These are phyloP conservation scores for Laupala kohalensis DNA, from an alignment of 1,140 invertebrate genomes.

Conservation along the genomic window DNA sequence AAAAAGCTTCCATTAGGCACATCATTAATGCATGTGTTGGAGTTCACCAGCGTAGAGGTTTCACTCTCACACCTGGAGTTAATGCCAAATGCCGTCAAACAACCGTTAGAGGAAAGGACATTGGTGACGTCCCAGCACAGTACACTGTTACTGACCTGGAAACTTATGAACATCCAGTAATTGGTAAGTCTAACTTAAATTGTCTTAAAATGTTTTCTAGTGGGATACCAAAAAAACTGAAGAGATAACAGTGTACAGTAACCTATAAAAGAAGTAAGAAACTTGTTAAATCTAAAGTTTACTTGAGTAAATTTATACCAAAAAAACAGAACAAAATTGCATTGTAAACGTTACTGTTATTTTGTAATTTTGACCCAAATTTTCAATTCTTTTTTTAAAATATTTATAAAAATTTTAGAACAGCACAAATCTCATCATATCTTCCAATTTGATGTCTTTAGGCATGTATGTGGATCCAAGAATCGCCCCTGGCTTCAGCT, in stretches of 20 bases:
- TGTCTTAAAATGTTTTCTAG: no score
- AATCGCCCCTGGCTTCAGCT: constrained; percentile 57
- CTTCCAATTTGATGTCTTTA: constrained; percentile 24
- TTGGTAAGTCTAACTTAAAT: constrained; percentile 39
- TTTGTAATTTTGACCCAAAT: no score
- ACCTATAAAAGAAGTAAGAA: no score
- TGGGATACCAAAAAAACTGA: no score
- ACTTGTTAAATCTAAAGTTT: no score
- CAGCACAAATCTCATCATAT: neutral
- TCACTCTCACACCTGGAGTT: constrained; percentile 45
- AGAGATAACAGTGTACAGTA: no score
- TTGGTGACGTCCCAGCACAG: constrained; percentile 49
- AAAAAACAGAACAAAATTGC: neutral
- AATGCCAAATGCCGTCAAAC: constrained; percentile 41
- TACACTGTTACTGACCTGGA: constrained; percentile 53
- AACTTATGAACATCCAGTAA: constrained; percentile 56
- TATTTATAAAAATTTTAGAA: neutral
- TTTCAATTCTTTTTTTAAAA: no score
- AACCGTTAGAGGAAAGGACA: constrained; percentile 40
- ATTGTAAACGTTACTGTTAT: no score
- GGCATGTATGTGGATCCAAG: constrained; percentile 61
- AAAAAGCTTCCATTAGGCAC: constrained; percentile 33
- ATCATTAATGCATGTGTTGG: constrained; percentile 44
- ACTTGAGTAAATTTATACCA: no score
- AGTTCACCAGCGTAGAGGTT: constrained; percentile 37